Evolutionary conservation across 1,140 invertebrate species (phyloP), one percentile per base, ranked within the genome.

Genomic region (Cotesia vestalis): DNA sequence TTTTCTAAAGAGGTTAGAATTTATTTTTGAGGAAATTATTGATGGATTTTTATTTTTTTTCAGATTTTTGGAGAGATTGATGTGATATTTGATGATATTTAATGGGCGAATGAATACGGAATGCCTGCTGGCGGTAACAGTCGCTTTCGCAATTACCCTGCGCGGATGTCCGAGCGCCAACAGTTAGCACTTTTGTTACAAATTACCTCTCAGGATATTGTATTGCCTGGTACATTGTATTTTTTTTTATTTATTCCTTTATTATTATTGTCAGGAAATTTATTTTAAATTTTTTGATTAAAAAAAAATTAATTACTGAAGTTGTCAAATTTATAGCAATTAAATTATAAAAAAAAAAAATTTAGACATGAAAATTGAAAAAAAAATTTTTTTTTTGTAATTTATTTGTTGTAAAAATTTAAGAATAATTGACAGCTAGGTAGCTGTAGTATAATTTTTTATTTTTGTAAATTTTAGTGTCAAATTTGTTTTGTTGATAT

Each of bases 81-180:
- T 35, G 34, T 46, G 6, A 46, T 8, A 51, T 12, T 35, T 66
- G 4, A 66, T 38, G 17, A 14, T 57, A 1, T 55, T n/a, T 53
- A 51, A 55, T 73, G 38, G 71, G 75, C 79, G 76, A 68, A 83
- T 83, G 83, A 83, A 68, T 77, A 81, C 80, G 83, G 81, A 79
- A 84, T 84, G 83, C 83, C 83, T 79, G 80, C 83, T 80, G 79
- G 83, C 83, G 80, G 83, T 84, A 84, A 83, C 80, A 79, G 81
- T 82, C 81, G 84, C 78, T 81, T 84, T 79, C 82, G 82, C 78
- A 80, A 82, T 81, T 83, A 84, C 78, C 87, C 89, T 79, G 90
- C 91, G 74, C 94, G 93, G 77, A 92, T 95, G 90, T 95, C 94
- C 73, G 94, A 95, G 85, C 89, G 94, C 79, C 94, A 95, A 85